A percentile compares a stretch with the other conserved stretches of the same genome.
Conservation (phyloP, 2,888 invertebrate genomes). For the Hipparchia sbordonii region DNA sequence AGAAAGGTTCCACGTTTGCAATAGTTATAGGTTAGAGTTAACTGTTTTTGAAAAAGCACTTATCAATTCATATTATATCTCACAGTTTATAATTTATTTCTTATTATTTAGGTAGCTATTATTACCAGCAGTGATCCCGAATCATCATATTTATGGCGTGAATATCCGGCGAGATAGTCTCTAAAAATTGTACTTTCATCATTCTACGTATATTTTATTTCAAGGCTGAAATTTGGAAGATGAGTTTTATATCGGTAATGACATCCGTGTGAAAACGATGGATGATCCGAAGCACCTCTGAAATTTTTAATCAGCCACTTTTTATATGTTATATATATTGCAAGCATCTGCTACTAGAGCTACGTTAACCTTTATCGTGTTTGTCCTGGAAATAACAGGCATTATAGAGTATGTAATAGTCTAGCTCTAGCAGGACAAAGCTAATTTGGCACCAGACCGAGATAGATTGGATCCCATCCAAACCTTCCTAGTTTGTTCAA, state of each 20-base stretch:
- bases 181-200: neutral
- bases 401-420: conserved; percentile 25
- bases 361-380: conserved; percentile 1
- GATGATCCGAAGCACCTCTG: conserved; percentile 1
- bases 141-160: neutral
- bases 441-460: conserved; percentile 34
- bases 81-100: too few relatives aligned
- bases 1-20: too few relatives aligned
- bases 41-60: too few relatives aligned
- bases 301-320: conserved; percentile 4
- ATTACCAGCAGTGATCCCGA: neutral
- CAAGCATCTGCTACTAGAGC: neutral
- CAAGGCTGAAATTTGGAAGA: neutral
- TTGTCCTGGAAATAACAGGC: conserved; percentile 1
- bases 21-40: too few relatives aligned
- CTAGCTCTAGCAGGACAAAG: conserved; percentile 28
- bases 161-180: neutral
- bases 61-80: too few relatives aligned
- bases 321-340: neutral
- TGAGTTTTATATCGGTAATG: conserved; percentile 6
- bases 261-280: neutral
- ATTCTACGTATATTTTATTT: neutral
- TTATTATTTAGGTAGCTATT: too few relatives aligned
- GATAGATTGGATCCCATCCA: conserved; percentile 37
- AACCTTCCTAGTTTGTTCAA: conserved; percentile 32